Evolutionary conservation across 64 coral and sea anemone genomes (phyloP), one percentile per base, ranked within the genome.

Genomic region (Pocillopora damicornis): DNA sequence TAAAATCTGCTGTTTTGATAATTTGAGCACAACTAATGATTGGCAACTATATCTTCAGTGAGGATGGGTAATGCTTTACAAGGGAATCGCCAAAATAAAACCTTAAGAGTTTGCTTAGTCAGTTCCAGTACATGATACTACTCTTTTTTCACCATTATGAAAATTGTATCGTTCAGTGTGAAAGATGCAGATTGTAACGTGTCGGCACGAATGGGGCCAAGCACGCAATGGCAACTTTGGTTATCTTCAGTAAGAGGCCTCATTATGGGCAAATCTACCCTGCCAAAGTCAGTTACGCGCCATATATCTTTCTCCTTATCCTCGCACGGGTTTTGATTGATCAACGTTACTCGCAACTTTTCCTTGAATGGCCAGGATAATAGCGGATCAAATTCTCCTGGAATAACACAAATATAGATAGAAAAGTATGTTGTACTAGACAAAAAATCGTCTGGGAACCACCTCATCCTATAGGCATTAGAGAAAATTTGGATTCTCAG

Each of bases 321-420:
- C 15, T 71, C 10, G 18, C 65, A 23, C 17, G 37, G 17, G 15
- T 58, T 38, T 71, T 90, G 88, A 74, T 90, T 78, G 34, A 90
- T 42, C 13, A 90, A 60, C 0, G 78, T 74, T 11, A 89, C 42
- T 14, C 79, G 66, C 0, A 81, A 5, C 57, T 59, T 89, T 63
- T 81, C 59, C 22, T 12, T 79, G 10, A 80, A 82, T 12, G 88
- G 88, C 88, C 88, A 89, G 8, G 63, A 5, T 61, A 89, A 75
- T 35, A 89, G 9, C 23, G 78, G 58, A 81, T 89, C 88, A 16
- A 81, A 81, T 61, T 89, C 78, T 15, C 88, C 88, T 37, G 81
- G 63, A 69, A 83, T 64, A 25, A 83, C 36, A 25, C 56, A 56
- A 38, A 83, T 71, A 69, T 45, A 83, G 0, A 83, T 0, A 9